These are phyloP conservation scores for Centropus bengalensis DNA, from an alignment of 2,113 vertebrate genomes.

Conservation along the genomic window DNA sequence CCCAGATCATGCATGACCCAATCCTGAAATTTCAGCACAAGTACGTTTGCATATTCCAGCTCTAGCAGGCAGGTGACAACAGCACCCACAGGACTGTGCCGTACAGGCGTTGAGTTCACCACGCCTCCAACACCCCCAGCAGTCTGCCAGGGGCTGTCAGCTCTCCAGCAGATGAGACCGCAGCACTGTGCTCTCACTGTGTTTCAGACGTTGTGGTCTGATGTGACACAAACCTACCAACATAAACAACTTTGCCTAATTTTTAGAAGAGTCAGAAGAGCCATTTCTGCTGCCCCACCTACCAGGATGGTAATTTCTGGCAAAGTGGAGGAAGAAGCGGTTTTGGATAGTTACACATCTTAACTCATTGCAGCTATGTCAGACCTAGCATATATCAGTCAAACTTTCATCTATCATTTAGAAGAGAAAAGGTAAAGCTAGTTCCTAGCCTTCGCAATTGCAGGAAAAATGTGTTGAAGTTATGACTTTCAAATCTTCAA, in stretches of 20 bases:
- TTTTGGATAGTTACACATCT: background rate
- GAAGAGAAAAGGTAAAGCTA: constrained; percentile 25
- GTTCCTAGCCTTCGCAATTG: background rate
- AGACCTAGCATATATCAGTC: background rate
- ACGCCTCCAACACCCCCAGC: background rate
- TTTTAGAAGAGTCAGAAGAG: background rate
- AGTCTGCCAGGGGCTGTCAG: background rate
- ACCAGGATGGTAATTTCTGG: background rate
- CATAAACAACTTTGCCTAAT: background rate
- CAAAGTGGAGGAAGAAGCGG: background rate
- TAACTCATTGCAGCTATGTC: background rate
- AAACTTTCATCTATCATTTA: constrained; percentile 26
- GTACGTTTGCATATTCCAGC: accelerated
- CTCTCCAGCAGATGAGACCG: background rate
- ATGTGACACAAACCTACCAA: background rate
- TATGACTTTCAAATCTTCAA: constrained; percentile 49
- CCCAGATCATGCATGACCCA: background rate
- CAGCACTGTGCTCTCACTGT: accelerated
- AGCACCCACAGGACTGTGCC: background rate
- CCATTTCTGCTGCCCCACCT: background rate
- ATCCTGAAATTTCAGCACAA: background rate
- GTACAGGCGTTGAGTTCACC: accelerated
- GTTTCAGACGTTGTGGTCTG: background rate
- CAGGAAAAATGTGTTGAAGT: background rate
- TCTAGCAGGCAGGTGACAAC: background rate